Percentiles rank a stretch among this genome's conserved stretches.
Conservation (phyloP, 2,888 invertebrate genomes). For the Neoaliturus tenellus region DNA sequence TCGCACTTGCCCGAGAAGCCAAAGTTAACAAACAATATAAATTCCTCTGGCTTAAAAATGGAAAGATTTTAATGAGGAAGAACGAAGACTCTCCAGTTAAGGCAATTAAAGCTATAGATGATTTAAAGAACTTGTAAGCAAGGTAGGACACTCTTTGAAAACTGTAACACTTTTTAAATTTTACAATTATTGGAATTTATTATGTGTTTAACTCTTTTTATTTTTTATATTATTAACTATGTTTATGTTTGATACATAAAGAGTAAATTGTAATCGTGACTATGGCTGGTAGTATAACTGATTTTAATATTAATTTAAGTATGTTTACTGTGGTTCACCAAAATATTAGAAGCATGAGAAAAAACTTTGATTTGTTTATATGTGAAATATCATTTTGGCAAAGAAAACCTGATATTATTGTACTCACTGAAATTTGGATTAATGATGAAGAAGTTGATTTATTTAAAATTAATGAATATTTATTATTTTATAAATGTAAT, state of each 20-base stretch:
- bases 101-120: not conserved
- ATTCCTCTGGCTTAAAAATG: not conserved
- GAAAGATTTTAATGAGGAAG: not conserved
- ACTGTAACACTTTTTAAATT: not conserved
- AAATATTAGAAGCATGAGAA: not conserved
- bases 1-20: too few relatives aligned
- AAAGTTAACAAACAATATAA: not conserved
- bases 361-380: not conserved
- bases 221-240: not conserved
- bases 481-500: not conserved
- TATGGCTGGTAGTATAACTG: not conserved
- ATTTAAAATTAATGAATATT: not conserved
- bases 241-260: not conserved
- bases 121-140: not conserved
- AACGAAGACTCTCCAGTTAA: not conserved
- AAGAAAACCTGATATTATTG: not conserved
- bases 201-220: too few relatives aligned
- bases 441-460: not conserved
- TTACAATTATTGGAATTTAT: too few relatives aligned
- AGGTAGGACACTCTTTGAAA: not conserved
- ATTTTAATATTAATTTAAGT: not conserved
- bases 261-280: not conserved
- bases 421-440: not conserved
- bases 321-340: not conserved
- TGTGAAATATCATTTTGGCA: not conserved